Conservation (phyloP, 2,888 invertebrate species). For the Slavum lentiscoides region DNA sequence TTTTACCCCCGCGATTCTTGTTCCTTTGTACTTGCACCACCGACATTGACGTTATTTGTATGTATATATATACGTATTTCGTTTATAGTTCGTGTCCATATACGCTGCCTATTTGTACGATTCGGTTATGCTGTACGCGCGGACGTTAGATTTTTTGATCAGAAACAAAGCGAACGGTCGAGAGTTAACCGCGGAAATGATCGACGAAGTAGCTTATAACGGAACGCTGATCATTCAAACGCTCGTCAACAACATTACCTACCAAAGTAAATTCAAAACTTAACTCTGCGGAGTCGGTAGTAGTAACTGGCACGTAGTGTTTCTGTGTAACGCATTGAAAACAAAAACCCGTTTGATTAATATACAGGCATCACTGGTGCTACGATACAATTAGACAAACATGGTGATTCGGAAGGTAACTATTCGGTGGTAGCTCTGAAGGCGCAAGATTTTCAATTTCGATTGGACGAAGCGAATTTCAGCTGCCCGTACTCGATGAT, state of each 20-base stretch:
- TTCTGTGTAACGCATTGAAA: neutral
- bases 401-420: constrained; percentile 96
- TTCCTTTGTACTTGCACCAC: too few species aligned
- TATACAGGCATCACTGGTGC: constrained; percentile 87
- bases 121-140: constrained; percentile 88
- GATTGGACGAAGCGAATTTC: constrained; percentile 63
- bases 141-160: constrained; percentile 77
- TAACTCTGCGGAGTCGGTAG: too few species aligned
- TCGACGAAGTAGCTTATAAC: constrained; percentile 75
- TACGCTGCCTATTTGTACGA: constrained; percentile 95
- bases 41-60: neutral
- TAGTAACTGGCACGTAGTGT: too few species aligned
- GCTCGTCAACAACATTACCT: constrained; percentile 81
- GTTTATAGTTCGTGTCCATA: constrained; percentile 78
- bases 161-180: constrained; percentile 62
- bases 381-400: constrained; percentile 84
- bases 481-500: constrained; percentile 78
- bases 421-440: constrained; percentile 89
- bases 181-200: constrained; percentile 66
- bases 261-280: constrained; percentile 73
- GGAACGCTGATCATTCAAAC: constrained; percentile 85
- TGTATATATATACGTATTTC: neutral
- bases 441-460: constrained; percentile 62
- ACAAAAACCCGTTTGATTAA: neutral
- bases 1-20: neutral